Evolutionary conservation across 1,140 invertebrate genomes (phyloP), one percentile per base, ranked within the genome.

Genomic region (Drosophila malerkotliana): DNA sequence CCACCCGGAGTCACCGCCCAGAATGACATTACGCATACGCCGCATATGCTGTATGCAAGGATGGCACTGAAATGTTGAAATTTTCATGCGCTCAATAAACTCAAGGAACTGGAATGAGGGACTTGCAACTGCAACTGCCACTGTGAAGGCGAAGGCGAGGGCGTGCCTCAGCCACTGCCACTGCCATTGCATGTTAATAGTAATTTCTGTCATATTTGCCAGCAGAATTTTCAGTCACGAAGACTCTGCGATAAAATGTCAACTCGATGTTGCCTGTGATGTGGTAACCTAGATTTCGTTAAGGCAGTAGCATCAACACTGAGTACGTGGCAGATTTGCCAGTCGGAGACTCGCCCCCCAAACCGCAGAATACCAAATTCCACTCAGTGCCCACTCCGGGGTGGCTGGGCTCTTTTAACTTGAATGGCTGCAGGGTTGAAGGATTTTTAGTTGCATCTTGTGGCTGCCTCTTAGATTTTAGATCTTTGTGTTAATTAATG

Each of bases 401-500:
- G 41, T 18, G 15, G n/a, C 41, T 32, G 2, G 49, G 62, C 18
- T 39, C 63, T 67, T 67, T 67, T 53, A 41, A 73, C 49, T 83
- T 72, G 75, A 76, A 83, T 72, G 75, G 24, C 24, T 61, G 37
- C 15, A 24, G 54, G 51, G 49, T 44, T 55, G 62, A 73, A 45
- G 41, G 67, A 69, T 71, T 71, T 71, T 71, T 69, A 69, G 67
- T 72, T 57, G 57, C 45, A 53, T 39, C 41, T 39, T 75, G 60
- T 18, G 72, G 66, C 72, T 81, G 78, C 82, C 64, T 44, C 61
- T 66, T 45, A 30, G 55, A 24, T 44, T 37, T 55, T 18, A 47
- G n/a, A n/a, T 63, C 69, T 69, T 75, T 79, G 49, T 79, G 64
- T 71, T 88, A 87, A 88, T 88, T 87, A 87, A 87, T 88, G 82